Evolutionary conservation across 1,140 invertebrate species (phyloP).

Genomic region (Drepana arcuata): DNA sequence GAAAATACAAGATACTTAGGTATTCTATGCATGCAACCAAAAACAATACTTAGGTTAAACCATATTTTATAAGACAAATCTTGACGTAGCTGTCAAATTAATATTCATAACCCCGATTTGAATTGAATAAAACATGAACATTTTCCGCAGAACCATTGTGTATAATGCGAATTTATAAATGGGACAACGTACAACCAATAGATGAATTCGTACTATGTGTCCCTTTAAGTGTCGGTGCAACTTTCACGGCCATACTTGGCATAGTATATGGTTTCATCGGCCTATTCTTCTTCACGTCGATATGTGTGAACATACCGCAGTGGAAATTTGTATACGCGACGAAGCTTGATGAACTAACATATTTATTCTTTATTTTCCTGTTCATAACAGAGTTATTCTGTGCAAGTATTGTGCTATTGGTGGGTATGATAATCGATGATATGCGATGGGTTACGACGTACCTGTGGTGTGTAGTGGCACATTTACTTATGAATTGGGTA

Average conservation of each 20-base stretch:
- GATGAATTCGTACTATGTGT: slow-evolving; percentile 7
- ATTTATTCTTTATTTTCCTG: slow-evolving; percentile 1
- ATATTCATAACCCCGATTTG: too few species aligned
- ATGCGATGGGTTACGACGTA: not conserved
- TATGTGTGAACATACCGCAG: slow-evolving; percentile 1
- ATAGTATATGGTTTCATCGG: slow-evolving; percentile 8
- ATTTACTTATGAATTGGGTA: slow-evolving; percentile 1
- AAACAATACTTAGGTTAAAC: too few species aligned
- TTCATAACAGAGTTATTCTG: slow-evolving; percentile 3
- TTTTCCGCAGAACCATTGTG: too few species aligned
- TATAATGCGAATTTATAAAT: too few species aligned
- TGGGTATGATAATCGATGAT: not conserved
- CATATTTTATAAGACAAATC: too few species aligned
- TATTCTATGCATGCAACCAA: too few species aligned
- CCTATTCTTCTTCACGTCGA: slow-evolving; percentile 1
- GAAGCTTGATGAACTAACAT: slow-evolving; percentile 4
- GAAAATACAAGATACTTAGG: too few species aligned
- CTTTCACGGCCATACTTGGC: slow-evolving; percentile 1
- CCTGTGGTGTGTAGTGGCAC: slow-evolving; percentile 1
- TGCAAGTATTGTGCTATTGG: slow-evolving; percentile 3
- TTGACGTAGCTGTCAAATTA: too few species aligned
- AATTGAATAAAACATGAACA: too few species aligned
- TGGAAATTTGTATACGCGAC: slow-evolving; percentile 3
- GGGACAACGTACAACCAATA: slow-evolving; percentile 2
- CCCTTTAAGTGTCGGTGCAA: slow-evolving; percentile 1